Percentiles rank a stretch among this genome's conserved stretches.
phyloP scores from a whole-genome alignment of 2,888 invertebrate genomes.

The Erynnis tages region DNA sequence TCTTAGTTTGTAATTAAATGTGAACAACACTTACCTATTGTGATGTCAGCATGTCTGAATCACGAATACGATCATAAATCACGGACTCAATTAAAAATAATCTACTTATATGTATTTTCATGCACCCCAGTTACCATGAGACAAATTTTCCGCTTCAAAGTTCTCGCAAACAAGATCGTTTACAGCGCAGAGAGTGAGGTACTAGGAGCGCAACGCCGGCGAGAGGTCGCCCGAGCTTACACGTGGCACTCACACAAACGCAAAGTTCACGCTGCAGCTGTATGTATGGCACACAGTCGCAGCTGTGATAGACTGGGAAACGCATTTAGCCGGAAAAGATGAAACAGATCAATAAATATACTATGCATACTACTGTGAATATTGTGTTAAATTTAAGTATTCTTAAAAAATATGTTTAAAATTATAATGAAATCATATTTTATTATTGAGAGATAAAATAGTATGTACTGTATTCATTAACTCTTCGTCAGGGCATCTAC shows the following conservation, averaged over 20 bases:
- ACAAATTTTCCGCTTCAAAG: conserved; percentile 39
- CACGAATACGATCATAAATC: conserved; percentile 1
- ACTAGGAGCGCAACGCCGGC: conserved; percentile 40
- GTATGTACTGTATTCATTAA: too few species aligned
- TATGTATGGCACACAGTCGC: conserved; percentile 45
- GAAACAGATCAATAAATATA: conserved; percentile 54
- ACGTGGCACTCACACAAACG: conserved; percentile 56
- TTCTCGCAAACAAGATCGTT: conserved; percentile 44
- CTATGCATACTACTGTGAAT: neutral
- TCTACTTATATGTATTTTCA: conserved; percentile 33
- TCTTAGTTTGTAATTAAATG: neutral
- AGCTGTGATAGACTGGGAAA: conserved; percentile 66
- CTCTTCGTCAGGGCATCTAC: too few species aligned
- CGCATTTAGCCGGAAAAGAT: conserved; percentile 64
- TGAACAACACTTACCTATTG: neutral
- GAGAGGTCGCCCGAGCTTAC: conserved; percentile 39
- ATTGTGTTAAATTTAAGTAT: too few species aligned
- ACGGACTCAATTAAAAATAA: conserved; percentile 30
- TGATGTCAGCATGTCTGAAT: neutral
- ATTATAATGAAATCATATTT: too few species aligned
- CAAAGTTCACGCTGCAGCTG: conserved; percentile 24
- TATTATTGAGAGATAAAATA: too few species aligned
- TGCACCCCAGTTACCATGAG: conserved; percentile 34
- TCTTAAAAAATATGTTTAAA: too few species aligned
- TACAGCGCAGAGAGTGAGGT: conserved; percentile 43